A percentile compares a stretch with the other conserved stretches of the same genome.
These are phyloP conservation scores for Conistra vaccinii DNA, from an alignment of 2,888 invertebrate species.

Conservation along the genomic window DNA sequence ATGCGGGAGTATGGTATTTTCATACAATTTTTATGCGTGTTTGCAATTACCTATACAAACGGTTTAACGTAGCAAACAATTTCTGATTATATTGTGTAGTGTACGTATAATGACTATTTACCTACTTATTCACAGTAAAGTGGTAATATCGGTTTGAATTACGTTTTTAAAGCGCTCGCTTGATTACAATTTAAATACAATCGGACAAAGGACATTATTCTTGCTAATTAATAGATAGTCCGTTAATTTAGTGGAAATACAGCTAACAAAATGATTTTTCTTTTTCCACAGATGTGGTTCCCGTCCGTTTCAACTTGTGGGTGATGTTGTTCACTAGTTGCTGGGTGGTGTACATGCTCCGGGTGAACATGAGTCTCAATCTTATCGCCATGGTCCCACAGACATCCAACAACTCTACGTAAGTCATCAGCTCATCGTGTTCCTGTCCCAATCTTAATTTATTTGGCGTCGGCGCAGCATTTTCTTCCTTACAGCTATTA, in stretches of 20 bases:
- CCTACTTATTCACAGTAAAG: no score
- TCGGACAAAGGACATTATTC: neutral
- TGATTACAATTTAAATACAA: conserved; percentile 12
- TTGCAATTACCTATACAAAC: neutral
- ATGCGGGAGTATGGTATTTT: neutral
- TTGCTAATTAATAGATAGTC: neutral
- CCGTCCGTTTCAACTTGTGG: conserved; percentile 86
- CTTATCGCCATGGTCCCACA: conserved; percentile 93
- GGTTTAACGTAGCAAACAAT: neutral
- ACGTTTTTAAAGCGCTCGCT: neutral
- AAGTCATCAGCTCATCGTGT: conserved; percentile 58
- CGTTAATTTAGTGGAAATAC: neutral
- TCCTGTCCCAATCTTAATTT: neutral
- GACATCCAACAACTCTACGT: conserved; percentile 77
- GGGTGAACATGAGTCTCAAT: conserved; percentile 94
- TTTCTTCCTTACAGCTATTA: neutral
- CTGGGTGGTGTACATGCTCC: conserved; percentile 93
- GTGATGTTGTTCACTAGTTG: conserved; percentile 94
- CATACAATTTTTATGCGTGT: neutral
- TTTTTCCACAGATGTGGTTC: conserved; percentile 81
- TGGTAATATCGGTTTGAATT: conserved; percentile 3
- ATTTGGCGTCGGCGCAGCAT: neutral
- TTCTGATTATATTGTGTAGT: conserved; percentile 6
- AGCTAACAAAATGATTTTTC: conserved; percentile 12
- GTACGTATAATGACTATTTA: neutral